phyloP scores from a whole-genome alignment of 2,113 vertebrate species.

The Pantherophis guttatus region DNA sequence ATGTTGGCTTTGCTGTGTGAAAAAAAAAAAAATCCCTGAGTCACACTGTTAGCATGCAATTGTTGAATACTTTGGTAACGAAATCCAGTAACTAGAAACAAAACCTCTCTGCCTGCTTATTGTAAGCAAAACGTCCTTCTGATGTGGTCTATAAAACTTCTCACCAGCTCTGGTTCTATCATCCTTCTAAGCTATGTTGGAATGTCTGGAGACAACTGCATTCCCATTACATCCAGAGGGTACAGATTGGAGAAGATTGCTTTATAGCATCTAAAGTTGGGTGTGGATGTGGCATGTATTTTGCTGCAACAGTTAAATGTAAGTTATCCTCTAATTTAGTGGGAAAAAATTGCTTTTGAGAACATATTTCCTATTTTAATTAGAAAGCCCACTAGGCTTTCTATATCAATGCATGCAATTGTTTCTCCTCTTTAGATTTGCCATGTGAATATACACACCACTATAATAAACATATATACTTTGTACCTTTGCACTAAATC shows the following conservation, averaged over 20 bases:
- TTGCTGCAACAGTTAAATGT: not conserved
- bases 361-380: not conserved
- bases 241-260: not conserved
- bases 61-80: slow-evolving; percentile 39
- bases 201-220: slow-evolving; percentile 14
- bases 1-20: not conserved
- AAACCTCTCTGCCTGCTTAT: slow-evolving; percentile 44
- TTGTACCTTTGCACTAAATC: not conserved
- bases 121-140: slow-evolving; percentile 45
- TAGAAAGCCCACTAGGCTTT: not conserved
- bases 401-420: not conserved
- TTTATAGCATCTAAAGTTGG: not conserved
- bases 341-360: not conserved
- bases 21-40: slow-evolving; percentile 14
- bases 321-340: not conserved
- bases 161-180: slow-evolving; percentile 25
- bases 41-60: slow-evolving; percentile 17
- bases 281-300: not conserved
- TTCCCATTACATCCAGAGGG: not conserved
- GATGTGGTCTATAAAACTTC: slow-evolving; percentile 47
- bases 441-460: not conserved
- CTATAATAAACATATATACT: not conserved
- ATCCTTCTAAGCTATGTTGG: slow-evolving; percentile 24
- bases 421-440: not conserved
- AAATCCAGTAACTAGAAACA: slow-evolving; percentile 37